Conservation (phyloP, 1,140 invertebrate genomes). For the Rhyacophila brunnea region DNA sequence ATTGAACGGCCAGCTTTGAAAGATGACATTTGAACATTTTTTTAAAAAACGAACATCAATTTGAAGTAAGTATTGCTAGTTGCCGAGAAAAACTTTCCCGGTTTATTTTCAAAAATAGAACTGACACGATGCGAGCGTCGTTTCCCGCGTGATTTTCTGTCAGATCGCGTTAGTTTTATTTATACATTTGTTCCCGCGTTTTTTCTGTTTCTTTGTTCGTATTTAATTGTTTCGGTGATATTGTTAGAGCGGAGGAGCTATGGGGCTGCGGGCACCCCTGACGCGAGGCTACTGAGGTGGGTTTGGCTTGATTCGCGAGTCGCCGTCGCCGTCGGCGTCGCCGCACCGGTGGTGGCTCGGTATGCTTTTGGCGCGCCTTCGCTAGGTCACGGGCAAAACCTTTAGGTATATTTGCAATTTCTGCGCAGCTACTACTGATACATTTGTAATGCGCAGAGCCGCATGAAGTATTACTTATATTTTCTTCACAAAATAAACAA, state of each 20-base stretch:
- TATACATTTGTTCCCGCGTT: constrained; percentile 8
- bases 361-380: constrained; percentile 23
- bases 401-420: constrained; percentile 27
- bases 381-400: constrained; percentile 30
- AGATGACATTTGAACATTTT: constrained; percentile 3
- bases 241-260: neutral
- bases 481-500: too few relatives aligned
- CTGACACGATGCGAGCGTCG: too few relatives aligned
- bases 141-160: neutral
- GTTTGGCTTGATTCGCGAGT: constrained; percentile 4
- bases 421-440: constrained; percentile 25
- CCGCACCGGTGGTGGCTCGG: too few relatives aligned
- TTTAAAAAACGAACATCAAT: too few relatives aligned
- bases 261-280: constrained; percentile 5
- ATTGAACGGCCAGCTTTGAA: neutral
- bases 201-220: constrained; percentile 1
- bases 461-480: neutral
- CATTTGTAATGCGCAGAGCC: constrained; percentile 7
- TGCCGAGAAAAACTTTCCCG: too few relatives aligned
- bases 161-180: neutral
- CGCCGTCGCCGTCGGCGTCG: constrained; percentile 10
- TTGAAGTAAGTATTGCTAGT: too few relatives aligned
- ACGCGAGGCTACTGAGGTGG: constrained; percentile 13
- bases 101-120: too few relatives aligned
- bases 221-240: neutral